Base-by-base conservation (phyloP, 2,797 vertebrate species). In the Hipposideros larvatus region DNA sequence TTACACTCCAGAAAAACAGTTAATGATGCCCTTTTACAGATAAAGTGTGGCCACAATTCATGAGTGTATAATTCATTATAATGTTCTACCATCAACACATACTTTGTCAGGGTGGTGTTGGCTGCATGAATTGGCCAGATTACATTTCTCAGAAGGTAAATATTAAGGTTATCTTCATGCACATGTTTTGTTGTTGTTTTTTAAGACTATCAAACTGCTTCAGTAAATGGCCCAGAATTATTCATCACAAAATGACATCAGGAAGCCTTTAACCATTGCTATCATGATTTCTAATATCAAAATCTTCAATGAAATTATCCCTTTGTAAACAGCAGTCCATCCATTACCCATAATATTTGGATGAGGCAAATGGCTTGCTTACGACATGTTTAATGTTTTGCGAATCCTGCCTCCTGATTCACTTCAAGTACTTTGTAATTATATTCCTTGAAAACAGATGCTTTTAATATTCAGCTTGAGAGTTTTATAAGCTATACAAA, bases 401-500 rank as follows among this genome's bases (percentile, higher is more conserved):
- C 95, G 94, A 98, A 98, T 98, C 96, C 2, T 11, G 96, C 96
- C 92, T 98, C 98, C 93, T 96, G 97, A 98, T 98, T 98, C 96
- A 98, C 94, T 98, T 98, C 92, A 97, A 98, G 94, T 95, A 94
- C 93, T 98, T 98, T 97, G 98, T 98, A 98, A 98, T 98, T 98
- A 96, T 97, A 97, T 98, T 98, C 91, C 83, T 97, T 98, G 96
- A 97, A 98, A 98, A 98, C 96, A 98, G 97, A 98, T 98, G 97
- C 90, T 98, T 98, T 98, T 97, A 98, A 98, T 98, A 98, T 97
- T 98, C 96, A 96, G 31, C 78, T 88, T 96, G 96, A 98, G 93
- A 95, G 90, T 98, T 98, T 98, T 97, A 97, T 96, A 98, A 98
- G 87, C 93, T 97, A 98, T 97, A 97, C 96, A 98, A 98, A 98